Percentiles rank a stretch among this genome's conserved stretches.
phyloP scores from a whole-genome alignment of 2,888 invertebrate genomes.

The Microdon myrmicae region DNA sequence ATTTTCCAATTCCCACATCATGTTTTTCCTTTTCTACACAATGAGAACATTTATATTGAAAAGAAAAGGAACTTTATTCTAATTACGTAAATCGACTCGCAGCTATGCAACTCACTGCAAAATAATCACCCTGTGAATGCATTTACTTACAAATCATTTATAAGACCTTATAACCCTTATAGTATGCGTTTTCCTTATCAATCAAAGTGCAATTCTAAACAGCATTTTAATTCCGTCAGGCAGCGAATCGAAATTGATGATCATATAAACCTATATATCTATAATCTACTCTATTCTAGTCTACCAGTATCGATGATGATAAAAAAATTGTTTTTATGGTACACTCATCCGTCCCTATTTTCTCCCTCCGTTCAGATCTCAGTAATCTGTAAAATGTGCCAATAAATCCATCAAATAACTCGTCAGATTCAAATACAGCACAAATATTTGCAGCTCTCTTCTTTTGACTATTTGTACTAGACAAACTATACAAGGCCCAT shows the following conservation, averaged over 20 bases:
- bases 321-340: slow-evolving; percentile 1
- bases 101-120: too few relatives aligned
- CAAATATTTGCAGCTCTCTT: slow-evolving; percentile 30
- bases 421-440: slow-evolving; percentile 24
- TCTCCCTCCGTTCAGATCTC: too few relatives aligned
- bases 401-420: slow-evolving; percentile 36
- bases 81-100: too few relatives aligned
- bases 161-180: slow-evolving; percentile 18
- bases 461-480: slow-evolving; percentile 13
- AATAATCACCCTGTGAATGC: slow-evolving; percentile 4
- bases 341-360: slow-evolving; percentile 9
- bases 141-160: slow-evolving; percentile 19
- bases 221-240: not conserved
- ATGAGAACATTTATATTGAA: too few relatives aligned
- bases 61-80: too few relatives aligned
- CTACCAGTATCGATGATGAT: slow-evolving; percentile 3
- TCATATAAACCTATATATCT: too few relatives aligned
- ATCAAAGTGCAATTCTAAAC: slow-evolving; percentile 8
- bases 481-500: slow-evolving; percentile 3
- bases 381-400: slow-evolving; percentile 11
- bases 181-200: slow-evolving; percentile 26
- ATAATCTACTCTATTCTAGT: slow-evolving; percentile 1
- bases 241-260: slow-evolving; percentile 1
- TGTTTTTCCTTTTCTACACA: too few relatives aligned
- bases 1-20: too few relatives aligned